These are phyloP conservation scores for Neomorphus geoffroyi DNA, from an alignment of 2,797 vertebrate species.

Conservation along the genomic window DNA sequence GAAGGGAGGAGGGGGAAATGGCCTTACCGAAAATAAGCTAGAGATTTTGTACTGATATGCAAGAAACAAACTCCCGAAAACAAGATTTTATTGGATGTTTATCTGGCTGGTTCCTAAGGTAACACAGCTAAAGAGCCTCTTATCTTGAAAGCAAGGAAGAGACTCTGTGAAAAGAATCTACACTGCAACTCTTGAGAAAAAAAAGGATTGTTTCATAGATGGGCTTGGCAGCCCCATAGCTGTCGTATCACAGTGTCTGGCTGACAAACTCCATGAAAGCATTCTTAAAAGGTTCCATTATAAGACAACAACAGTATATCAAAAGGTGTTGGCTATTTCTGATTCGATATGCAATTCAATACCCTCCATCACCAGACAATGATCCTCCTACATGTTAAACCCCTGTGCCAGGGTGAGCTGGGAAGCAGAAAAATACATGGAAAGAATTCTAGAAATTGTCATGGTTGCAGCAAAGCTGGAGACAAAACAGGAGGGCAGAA, in stretches of 20 bases:
- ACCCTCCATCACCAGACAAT: not conserved
- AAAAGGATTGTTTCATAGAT: not conserved
- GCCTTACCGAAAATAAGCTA: constrained; percentile 27
- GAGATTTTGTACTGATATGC: constrained; percentile 33
- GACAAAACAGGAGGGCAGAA: not conserved
- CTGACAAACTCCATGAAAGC: not conserved
- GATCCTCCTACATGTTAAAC: not conserved
- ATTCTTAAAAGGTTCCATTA: constrained; percentile 1
- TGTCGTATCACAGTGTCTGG: not conserved
- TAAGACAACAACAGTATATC: not conserved
- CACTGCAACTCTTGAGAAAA: constrained; percentile 15
- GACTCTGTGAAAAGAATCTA: constrained; percentile 11
- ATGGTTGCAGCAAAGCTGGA: not conserved
- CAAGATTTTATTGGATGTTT: constrained; percentile 55
- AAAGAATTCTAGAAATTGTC: not conserved
- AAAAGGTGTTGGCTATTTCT: constrained; percentile 14
- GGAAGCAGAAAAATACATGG: not conserved
- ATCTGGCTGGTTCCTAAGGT: constrained; percentile 70
- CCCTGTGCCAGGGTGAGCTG: not conserved
- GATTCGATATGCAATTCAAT: not conserved
- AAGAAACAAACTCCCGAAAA: constrained; percentile 63
- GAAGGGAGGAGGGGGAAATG: not conserved
- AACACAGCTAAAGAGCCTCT: constrained; percentile 67
- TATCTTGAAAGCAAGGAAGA: constrained; percentile 61
- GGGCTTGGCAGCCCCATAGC: constrained; percentile 20